Evolutionary conservation across 2,797 vertebrate genomes (phyloP).

Genomic region (Sebastes vulpes): DNA sequence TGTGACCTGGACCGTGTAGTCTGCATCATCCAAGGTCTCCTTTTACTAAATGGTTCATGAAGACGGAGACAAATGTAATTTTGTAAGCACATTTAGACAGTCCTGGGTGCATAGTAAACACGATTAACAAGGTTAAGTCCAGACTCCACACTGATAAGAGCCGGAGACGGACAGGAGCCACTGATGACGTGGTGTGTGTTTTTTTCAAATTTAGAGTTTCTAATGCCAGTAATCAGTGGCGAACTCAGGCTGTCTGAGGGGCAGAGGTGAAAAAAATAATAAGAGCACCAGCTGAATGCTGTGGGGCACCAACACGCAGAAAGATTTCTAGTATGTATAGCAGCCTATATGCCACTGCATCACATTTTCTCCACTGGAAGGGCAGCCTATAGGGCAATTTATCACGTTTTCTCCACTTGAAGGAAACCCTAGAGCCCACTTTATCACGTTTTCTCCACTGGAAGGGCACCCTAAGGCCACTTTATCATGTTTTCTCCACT

Average conservation of each 20-base stretch:
- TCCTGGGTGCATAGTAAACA: conserved; percentile 33
- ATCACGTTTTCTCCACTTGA: too few species aligned
- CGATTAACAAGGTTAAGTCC: conserved; percentile 65
- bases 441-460: too few species aligned
- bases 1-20: conserved; percentile 47
- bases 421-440: rapidly evolving
- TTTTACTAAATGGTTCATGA: conserved; percentile 11
- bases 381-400: too few species aligned
- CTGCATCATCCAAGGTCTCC: conserved; percentile 29
- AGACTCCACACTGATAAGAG: conserved; percentile 60
- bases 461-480: too few species aligned
- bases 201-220: conserved; percentile 1
- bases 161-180: conserved; percentile 53
- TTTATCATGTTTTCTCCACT: too few species aligned
- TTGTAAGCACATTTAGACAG: conserved; percentile 32
- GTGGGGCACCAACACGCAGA: too few species aligned
- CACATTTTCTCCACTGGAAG: too few species aligned
- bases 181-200: conserved; percentile 3
- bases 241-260: too few species aligned
- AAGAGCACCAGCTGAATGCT: too few species aligned
- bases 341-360: too few species aligned
- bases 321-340: too few species aligned
- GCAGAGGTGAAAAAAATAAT: too few species aligned
- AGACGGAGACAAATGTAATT: conserved; percentile 6
- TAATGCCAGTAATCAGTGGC: neutral